phyloP scores from a whole-genome alignment of 1,140 invertebrate genomes.

The Camponotus vicinus region DNA sequence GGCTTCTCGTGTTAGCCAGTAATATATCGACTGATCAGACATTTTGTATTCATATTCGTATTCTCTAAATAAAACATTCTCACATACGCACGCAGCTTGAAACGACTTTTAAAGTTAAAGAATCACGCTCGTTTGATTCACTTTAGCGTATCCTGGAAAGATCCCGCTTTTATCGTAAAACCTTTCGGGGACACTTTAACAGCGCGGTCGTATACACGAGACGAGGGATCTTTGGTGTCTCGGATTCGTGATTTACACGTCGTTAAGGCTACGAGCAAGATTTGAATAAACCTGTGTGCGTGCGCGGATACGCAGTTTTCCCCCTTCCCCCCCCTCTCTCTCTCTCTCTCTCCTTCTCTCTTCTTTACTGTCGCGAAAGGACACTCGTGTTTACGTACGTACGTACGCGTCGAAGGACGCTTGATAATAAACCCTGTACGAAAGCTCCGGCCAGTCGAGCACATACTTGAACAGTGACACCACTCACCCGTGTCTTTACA shows the following conservation, averaged over 20 bases:
- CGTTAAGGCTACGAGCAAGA: slow-evolving; percentile 72
- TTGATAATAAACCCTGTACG: slow-evolving; percentile 8
- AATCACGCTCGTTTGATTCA: slow-evolving; percentile 27
- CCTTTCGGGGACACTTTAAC: slow-evolving; percentile 68
- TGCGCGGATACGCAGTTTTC: neutral
- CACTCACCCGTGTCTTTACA: neutral
- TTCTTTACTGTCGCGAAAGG: neutral
- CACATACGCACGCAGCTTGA: neutral
- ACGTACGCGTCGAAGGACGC: neutral
- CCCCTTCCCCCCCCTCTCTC: neutral
- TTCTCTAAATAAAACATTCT: slow-evolving; percentile 11
- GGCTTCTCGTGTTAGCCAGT: neutral
- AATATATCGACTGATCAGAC: neutral
- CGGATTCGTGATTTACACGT: slow-evolving; percentile 77
- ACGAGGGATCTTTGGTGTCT: slow-evolving; percentile 61
- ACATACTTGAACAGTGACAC: neutral
- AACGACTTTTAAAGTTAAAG: slow-evolving; percentile 22
- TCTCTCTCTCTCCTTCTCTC: slow-evolving; percentile 1
- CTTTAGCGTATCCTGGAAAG: slow-evolving; percentile 50
- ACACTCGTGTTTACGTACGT: neutral
- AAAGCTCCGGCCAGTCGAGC: slow-evolving; percentile 5
- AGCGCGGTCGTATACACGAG: slow-evolving; percentile 34
- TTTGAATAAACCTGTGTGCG: neutral
- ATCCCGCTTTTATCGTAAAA: slow-evolving; percentile 62
- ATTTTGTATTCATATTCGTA: neutral